These are phyloP conservation scores for Acropternis orthonyx DNA, from an alignment of 2,797 vertebrate species.

Conservation along the genomic window DNA sequence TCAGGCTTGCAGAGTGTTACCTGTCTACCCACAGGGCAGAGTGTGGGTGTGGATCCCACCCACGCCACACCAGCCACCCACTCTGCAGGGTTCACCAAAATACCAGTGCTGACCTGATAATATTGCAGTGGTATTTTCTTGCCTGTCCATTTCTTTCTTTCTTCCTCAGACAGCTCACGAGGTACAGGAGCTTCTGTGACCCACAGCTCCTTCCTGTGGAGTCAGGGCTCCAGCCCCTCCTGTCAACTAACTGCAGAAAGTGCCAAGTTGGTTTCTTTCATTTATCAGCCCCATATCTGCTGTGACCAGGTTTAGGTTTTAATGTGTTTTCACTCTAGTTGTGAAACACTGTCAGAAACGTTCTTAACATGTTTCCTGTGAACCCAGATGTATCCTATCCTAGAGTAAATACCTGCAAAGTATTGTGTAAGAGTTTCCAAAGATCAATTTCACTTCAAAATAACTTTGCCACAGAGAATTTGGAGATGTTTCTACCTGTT, in stretches of 20 bases:
- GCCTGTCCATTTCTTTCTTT: not conserved
- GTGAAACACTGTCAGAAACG: not conserved
- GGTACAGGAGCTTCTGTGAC: not conserved
- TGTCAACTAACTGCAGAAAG: not conserved
- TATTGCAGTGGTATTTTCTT: not conserved
- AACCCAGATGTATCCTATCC: not conserved
- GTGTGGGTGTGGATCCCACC: too few species aligned
- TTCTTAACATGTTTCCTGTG: not conserved
- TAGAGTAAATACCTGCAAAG: not conserved
- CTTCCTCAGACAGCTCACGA: not conserved
- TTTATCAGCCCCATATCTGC: not conserved
- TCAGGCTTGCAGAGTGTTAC: not conserved
- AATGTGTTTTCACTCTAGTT: not conserved
- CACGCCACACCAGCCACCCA: not conserved
- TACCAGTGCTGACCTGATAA: not conserved
- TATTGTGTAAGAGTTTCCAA: not conserved
- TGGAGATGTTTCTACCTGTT: not conserved
- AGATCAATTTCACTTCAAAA: not conserved
- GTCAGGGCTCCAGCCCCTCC: not conserved
- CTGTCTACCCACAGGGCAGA: not conserved
- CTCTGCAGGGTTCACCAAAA: accelerated
- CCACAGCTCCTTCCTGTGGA: not conserved
- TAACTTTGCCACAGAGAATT: not conserved
- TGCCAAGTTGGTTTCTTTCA: not conserved
- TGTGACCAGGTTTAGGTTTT: accelerated